A percentile compares a stretch with the other conserved stretches of the same genome.
phyloP scores from a whole-genome alignment of 53 echinoderm and acorn worm genomes.

The Zoroaster sp. region DNA sequence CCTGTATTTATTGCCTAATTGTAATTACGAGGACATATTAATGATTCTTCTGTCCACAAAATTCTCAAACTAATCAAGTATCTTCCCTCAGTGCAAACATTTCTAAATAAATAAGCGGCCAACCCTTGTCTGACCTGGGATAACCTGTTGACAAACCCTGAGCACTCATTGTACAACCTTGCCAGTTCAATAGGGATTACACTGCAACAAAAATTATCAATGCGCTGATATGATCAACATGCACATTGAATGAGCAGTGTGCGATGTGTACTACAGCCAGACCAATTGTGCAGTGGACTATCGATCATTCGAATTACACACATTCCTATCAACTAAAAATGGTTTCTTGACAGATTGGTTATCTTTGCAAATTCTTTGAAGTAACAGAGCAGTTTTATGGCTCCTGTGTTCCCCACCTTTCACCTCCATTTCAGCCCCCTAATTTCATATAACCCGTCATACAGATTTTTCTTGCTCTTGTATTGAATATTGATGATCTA shows the following conservation, averaged over 20 bases:
- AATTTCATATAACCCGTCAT: no score
- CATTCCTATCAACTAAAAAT: not conserved
- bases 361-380: not conserved
- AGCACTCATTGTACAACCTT: not conserved
- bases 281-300: not conserved
- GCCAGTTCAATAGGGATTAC: conserved; percentile 23
- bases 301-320: not conserved
- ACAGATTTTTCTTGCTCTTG: no score
- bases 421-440: not conserved
- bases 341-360: not conserved
- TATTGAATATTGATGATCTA: no score
- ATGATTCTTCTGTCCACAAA: not conserved
- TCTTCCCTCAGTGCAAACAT: not conserved
- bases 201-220: conserved; percentile 22
- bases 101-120: conserved; percentile 14
- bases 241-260: not conserved
- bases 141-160: conserved; percentile 15
- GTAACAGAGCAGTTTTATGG: not conserved
- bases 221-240: not conserved
- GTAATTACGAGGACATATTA: conserved; percentile 1
- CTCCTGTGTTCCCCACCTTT: not conserved
- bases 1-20: not conserved
- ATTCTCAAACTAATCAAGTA: not conserved
- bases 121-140: conserved; percentile 1
- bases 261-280: no score